A percentile compares a stretch with the other conserved stretches of the same genome.
phyloP scores from a whole-genome alignment of 2,797 vertebrate species.

The Pachyuromys duprasi region DNA sequence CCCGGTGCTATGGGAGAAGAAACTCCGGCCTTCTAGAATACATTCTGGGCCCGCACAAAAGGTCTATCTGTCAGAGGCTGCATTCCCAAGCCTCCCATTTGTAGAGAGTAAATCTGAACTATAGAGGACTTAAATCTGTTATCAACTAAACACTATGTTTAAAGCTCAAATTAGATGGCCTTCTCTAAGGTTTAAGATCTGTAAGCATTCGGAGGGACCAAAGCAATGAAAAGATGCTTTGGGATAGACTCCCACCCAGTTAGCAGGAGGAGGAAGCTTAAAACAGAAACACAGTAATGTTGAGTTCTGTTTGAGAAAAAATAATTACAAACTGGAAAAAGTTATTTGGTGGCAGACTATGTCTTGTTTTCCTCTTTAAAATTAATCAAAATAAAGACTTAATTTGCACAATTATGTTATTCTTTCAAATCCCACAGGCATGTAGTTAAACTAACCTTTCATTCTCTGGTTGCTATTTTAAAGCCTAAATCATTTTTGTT shows the following conservation, averaged over 20 bases:
- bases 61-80: constrained; percentile 71
- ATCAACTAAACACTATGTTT: constrained; percentile 32
- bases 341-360: constrained; percentile 2
- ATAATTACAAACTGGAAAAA: constrained; percentile 44
- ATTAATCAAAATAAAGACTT: constrained; percentile 4
- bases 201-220: neutral
- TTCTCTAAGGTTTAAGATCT: constrained; percentile 33
- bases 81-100: constrained; percentile 71
- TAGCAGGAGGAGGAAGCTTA: neutral
- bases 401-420: neutral
- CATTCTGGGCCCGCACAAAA: constrained; percentile 66
- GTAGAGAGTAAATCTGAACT: constrained; percentile 50
- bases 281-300: neutral
- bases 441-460: constrained; percentile 7
- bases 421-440: neutral
- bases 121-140: constrained; percentile 61
- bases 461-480: constrained; percentile 43
- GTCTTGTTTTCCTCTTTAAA: constrained; percentile 42
- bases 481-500: constrained; percentile 48
- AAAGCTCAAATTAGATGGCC: constrained; percentile 51
- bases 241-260: constrained; percentile 24
- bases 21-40: constrained; percentile 59
- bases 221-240: constrained; percentile 35
- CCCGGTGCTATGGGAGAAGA: constrained; percentile 29
- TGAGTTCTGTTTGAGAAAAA: constrained; percentile 13